phyloP scores from a whole-genome alignment of 2,113 vertebrate species.

The Mionectes macconnelli region DNA sequence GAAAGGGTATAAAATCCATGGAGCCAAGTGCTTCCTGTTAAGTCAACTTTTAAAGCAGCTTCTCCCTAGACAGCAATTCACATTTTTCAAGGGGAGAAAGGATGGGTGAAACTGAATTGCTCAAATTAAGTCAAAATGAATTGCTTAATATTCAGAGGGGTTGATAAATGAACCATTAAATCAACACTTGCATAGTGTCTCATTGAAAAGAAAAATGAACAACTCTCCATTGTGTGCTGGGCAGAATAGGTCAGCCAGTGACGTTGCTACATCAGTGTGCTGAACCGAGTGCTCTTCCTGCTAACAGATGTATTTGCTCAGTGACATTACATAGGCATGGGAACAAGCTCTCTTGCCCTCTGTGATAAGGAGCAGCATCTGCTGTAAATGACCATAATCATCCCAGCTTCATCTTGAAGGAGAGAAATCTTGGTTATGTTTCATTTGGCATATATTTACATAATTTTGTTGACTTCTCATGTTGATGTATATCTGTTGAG shows the following conservation, averaged over 20 bases:
- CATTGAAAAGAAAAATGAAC: conserved; percentile 43
- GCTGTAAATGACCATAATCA: neutral
- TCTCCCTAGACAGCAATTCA: neutral
- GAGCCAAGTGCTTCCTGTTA: neutral
- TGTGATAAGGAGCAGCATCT: neutral
- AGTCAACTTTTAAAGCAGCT: conserved; percentile 13
- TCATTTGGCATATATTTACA: neutral
- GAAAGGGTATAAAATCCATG: neutral
- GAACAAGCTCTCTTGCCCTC: neutral
- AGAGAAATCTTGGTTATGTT: neutral
- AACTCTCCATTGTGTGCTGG: neutral
- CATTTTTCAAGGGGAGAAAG: conserved; percentile 21
- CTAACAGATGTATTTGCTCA: neutral
- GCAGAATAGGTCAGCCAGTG: neutral
- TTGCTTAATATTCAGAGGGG: conserved; percentile 55
- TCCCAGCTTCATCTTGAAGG: neutral
- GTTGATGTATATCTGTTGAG: neutral
- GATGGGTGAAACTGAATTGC: conserved; percentile 40
- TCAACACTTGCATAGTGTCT: conserved; percentile 42
- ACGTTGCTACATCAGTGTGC: neutral
- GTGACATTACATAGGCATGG: neutral
- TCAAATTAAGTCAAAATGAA: conserved; percentile 55
- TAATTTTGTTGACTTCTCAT: neutral
- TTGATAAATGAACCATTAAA: conserved; percentile 61
- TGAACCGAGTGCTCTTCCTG: neutral